Conservation (phyloP, 2,888 invertebrate genomes). For the Biston betularia region DNA sequence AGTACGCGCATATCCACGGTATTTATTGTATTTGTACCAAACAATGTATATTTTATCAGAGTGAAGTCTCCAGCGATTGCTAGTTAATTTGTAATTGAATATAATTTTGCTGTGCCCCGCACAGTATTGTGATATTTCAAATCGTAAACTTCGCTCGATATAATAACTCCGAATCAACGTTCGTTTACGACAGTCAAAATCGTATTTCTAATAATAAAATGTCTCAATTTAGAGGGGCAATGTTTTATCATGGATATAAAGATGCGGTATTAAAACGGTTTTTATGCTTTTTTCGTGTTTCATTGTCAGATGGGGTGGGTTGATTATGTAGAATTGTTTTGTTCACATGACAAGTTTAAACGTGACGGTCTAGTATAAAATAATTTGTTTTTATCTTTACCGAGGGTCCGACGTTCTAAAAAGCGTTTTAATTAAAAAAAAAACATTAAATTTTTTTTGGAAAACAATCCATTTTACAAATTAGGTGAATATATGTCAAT, state of each 20-base stretch:
- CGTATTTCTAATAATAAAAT: slow-evolving; percentile 85
- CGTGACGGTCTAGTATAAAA: slow-evolving; percentile 61
- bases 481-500: too few species aligned
- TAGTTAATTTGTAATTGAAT: slow-evolving; percentile 27
- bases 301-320: slow-evolving; percentile 64
- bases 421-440: too few species aligned
- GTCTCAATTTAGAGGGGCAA: slow-evolving; percentile 81
- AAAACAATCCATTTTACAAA: too few species aligned
- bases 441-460: too few species aligned
- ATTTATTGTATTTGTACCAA: neutral
- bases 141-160: slow-evolving; percentile 73
- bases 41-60: neutral
- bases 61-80: neutral
- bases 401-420: slow-evolving; percentile 25
- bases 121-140: slow-evolving; percentile 70
- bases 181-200: slow-evolving; percentile 82
- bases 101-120: slow-evolving; percentile 41
- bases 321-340: slow-evolving; percentile 51
- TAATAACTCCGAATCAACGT: slow-evolving; percentile 74
- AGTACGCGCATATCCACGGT: too few species aligned
- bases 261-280: slow-evolving; percentile 67
- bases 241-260: slow-evolving; percentile 80
- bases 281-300: slow-evolving; percentile 62
- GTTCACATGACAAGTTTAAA: slow-evolving; percentile 54
- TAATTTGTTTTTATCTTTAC: slow-evolving; percentile 28